Conservation (phyloP, 1,140 invertebrate genomes). For the Latrodectus geometricus region DNA sequence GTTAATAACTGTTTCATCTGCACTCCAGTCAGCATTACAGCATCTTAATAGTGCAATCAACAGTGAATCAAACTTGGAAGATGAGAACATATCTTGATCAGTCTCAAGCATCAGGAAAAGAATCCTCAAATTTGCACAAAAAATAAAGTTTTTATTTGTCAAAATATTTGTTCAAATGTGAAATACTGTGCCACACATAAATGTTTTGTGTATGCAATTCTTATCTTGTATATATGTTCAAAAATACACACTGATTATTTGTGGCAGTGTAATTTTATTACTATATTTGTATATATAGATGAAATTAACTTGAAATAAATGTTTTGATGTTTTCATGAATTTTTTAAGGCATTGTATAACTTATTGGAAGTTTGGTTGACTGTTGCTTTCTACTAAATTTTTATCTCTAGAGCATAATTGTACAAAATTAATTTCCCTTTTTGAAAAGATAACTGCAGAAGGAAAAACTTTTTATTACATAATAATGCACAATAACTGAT, state of each 20-base stretch:
- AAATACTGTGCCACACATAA: slow-evolving; percentile 3
- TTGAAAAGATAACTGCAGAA: neutral
- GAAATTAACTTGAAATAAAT: slow-evolving; percentile 40
- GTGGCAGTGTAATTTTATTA: slow-evolving; percentile 50
- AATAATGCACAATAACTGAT: too few relatives aligned
- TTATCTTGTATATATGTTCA: slow-evolving; percentile 43
- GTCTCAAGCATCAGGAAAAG: neutral
- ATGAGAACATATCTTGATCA: slow-evolving; percentile 48
- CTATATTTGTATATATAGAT: slow-evolving; percentile 45
- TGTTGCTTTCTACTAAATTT: neutral
- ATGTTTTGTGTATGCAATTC: slow-evolving; percentile 6
- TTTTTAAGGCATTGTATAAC: too few relatives aligned
- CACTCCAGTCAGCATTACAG: slow-evolving; percentile 53
- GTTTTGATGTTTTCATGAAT: slow-evolving; percentile 46
- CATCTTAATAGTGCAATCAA: slow-evolving; percentile 58
- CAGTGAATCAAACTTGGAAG: slow-evolving; percentile 41
- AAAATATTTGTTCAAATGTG: neutral
- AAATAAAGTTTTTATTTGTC: neutral
- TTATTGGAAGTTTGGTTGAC: neutral
- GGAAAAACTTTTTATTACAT: neutral
- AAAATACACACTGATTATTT: slow-evolving; percentile 16
- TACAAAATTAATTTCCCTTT: neutral
- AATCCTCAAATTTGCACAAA: slow-evolving; percentile 14
- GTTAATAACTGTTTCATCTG: slow-evolving; percentile 43
- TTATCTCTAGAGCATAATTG: neutral